phyloP scores from a whole-genome alignment of 2,888 invertebrate genomes.

The Galerucella calmariensis region DNA sequence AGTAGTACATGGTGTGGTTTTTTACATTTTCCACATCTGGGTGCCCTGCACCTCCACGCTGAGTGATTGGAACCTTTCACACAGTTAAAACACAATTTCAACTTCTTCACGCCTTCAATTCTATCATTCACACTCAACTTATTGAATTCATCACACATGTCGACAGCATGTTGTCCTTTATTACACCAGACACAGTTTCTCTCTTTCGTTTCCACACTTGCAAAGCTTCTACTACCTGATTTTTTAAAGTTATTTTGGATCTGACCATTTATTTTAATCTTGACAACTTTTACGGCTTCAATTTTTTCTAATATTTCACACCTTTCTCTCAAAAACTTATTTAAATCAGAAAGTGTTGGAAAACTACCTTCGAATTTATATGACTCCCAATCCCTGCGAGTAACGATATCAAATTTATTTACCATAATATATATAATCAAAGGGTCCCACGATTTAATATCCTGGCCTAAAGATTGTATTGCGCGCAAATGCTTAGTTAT shows the following conservation, averaged over 20 bases:
- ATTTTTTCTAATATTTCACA: background rate
- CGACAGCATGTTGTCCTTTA: too few relatives aligned
- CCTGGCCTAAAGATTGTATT: background rate
- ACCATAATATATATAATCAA: background rate
- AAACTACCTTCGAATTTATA: too few relatives aligned
- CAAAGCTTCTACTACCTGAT: too few relatives aligned
- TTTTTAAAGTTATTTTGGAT: too few relatives aligned
- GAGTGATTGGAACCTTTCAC: background rate
- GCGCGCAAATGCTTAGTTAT: background rate
- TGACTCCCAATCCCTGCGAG: too few relatives aligned
- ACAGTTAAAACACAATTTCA: slow-evolving; percentile 6
- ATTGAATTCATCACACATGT: too few relatives aligned
- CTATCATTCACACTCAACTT: background rate
- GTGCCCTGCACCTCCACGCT: background rate
- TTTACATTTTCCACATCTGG: slow-evolving; percentile 2
- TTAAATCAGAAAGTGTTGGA: background rate
- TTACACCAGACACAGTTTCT: background rate
- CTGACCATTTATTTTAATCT: too few relatives aligned
- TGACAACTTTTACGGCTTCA: too few relatives aligned
- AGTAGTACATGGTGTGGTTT: slow-evolving; percentile 2
- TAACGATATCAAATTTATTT: too few relatives aligned
- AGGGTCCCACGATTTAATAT: background rate
- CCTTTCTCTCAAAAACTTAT: background rate
- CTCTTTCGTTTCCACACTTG: background rate
- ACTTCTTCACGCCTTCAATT: too few relatives aligned